Evolutionary conservation across 2,113 vertebrate genomes (phyloP).

Genomic region (Hirundichthys speculiger): DNA sequence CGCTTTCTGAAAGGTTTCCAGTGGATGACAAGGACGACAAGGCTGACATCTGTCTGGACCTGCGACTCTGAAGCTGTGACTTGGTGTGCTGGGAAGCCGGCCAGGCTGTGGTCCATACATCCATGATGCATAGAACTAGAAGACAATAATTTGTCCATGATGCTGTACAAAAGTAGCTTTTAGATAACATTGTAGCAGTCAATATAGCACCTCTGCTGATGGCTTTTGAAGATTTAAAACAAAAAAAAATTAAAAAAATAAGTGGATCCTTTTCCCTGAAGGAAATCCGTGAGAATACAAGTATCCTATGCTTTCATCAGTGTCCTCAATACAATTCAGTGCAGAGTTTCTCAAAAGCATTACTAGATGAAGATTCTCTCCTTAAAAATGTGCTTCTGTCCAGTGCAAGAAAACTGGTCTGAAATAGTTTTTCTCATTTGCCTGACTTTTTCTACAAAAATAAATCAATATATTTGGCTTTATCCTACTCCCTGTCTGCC

Average conservation of each 20-base stretch:
- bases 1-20: slow-evolving; percentile 79
- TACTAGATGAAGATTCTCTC: slow-evolving; percentile 34
- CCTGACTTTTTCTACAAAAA: slow-evolving; percentile 27
- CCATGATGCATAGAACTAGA: slow-evolving; percentile 60
- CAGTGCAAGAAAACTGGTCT: slow-evolving; percentile 13
- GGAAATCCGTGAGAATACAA: slow-evolving; percentile 24
- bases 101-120: slow-evolving; percentile 53
- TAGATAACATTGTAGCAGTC: slow-evolving; percentile 65
- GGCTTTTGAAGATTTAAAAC: background rate
- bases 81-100: slow-evolving; percentile 44
- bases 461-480: slow-evolving; percentile 29
- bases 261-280: slow-evolving; percentile 21
- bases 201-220: slow-evolving; percentile 31
- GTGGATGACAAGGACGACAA: slow-evolving; percentile 19
- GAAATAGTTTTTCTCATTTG: slow-evolving; percentile 37
- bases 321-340: slow-evolving; percentile 35
- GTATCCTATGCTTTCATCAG: slow-evolving; percentile 36
- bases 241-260: background rate
- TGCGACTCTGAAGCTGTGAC: slow-evolving; percentile 40
- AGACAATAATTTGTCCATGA: slow-evolving; percentile 63
- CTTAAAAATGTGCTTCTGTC: slow-evolving; percentile 40
- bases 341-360: slow-evolving; percentile 70
- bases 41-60: slow-evolving; percentile 60
- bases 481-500: slow-evolving; percentile 16
- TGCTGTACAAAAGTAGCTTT: slow-evolving; percentile 47